A percentile compares a stretch with the other conserved stretches of the same genome.
Conservation (phyloP, 1,140 invertebrate genomes). For the Monomorium pharaonis region DNA sequence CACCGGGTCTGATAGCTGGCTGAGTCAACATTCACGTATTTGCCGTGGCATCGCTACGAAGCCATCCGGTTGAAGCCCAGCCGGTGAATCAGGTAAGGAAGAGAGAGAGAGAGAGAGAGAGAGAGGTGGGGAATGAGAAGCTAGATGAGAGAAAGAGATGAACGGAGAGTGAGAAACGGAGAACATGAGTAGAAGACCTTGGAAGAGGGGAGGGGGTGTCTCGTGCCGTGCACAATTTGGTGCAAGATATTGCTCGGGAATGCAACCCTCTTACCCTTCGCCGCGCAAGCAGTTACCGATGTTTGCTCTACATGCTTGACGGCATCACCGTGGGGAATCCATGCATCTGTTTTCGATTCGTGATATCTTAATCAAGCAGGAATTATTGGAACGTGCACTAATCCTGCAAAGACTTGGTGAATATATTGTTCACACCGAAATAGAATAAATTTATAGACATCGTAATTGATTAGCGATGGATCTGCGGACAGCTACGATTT, state of each 20-base stretch:
- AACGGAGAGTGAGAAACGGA: constrained; percentile 46
- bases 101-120: constrained; percentile 47
- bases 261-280: constrained; percentile 70
- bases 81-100: constrained; percentile 53
- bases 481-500: not conserved
- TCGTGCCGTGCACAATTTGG: constrained; percentile 76
- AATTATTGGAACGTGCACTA: constrained; percentile 21
- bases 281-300: constrained; percentile 72
- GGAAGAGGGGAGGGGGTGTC: constrained; percentile 54
- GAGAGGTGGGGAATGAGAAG: constrained; percentile 47
- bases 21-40: constrained; percentile 80
- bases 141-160: constrained; percentile 39
- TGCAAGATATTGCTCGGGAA: constrained; percentile 78
- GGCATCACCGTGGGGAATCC: constrained; percentile 32
- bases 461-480: not conserved
- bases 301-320: constrained; percentile 74
- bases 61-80: constrained; percentile 74
- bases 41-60: constrained; percentile 75
- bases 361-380: constrained; percentile 26
- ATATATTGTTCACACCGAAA: not conserved
- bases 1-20: constrained; percentile 77
- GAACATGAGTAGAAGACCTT: constrained; percentile 33
- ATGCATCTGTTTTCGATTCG: constrained; percentile 27
- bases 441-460: not conserved
- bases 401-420: not conserved